Evolutionary conservation across 2,113 vertebrate genomes (phyloP), one percentile per base, ranked within the genome.

Genomic region (Atlantisia rogersi): DNA sequence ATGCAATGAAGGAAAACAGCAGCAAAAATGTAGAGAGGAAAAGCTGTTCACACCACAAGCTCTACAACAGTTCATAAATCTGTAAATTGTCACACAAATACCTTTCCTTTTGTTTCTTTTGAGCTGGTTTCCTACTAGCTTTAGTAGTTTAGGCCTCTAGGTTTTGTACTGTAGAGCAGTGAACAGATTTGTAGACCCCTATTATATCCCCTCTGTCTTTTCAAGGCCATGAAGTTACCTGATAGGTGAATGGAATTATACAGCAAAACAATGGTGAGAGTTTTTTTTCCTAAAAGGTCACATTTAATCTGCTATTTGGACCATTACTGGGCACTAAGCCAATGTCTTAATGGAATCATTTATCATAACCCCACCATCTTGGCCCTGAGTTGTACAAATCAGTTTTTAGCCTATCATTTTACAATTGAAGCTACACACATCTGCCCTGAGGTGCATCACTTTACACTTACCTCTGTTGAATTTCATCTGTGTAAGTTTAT

Each of bases 351-450:
- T 24, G 37, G 55, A 56, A 29, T 69, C 12, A 42, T 74, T 64
- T 22, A 53, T 22, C 21, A 17, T 28, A 88, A 63, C 11, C 14
- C 13, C 9, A 55, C 14, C 16, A 7, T 37, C 48, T 59, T 56
- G 11, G 9, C 31, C 5, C 15, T 19, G 9, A 39, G 31, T 11
- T 68, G 28, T 11, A 81, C 42, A 59, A 28, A 14, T 37, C 46
- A 55, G 6, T 15, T 58, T 46, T 40, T 56, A 82, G 48, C 11
- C 37, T 8, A 1, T 35, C 8, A 44, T 73, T 76, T 92, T 44
- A 35, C 40, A 44, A 37, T 0, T 67, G 35, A 28, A 50, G 18
- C 2, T 1, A 46, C 0, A 0, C 4, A 6, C 22, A 6, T 18
- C 56, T 68, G 10, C 22, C 24, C 28, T 12, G 13, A 22, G 58